A percentile compares a stretch with the other conserved stretches of the same genome.
phyloP scores from a whole-genome alignment of 2,113 vertebrate genomes.

The Camelus bactrianus region DNA sequence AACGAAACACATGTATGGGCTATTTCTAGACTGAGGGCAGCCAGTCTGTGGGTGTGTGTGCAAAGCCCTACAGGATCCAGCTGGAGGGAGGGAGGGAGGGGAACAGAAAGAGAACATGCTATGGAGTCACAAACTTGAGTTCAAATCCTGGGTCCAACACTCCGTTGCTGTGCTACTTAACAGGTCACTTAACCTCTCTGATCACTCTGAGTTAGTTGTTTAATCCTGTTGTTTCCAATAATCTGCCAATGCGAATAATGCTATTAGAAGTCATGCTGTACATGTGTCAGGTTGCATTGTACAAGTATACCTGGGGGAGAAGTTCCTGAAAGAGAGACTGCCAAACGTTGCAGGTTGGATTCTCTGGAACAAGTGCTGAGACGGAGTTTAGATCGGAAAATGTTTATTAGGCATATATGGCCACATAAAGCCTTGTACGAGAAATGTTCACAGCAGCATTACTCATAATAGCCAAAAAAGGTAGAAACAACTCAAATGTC shows the following conservation, averaged over 20 bases:
- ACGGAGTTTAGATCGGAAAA: neutral
- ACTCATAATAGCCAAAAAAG: neutral
- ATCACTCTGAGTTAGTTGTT: neutral
- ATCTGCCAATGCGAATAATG: neutral
- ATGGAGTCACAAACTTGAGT: neutral
- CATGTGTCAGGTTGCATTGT: neutral
- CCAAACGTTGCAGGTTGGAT: neutral
- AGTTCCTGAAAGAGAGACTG: neutral
- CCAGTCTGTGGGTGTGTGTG: neutral
- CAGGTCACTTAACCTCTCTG: neutral
- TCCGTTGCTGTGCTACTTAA: neutral
- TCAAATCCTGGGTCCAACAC: neutral
- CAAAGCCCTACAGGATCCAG: neutral
- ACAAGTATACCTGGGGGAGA: neutral
- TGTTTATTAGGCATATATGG: conserved; percentile 12
- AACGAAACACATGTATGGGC: neutral
- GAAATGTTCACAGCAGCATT: neutral
- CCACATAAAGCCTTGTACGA: neutral
- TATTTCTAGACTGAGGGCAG: neutral
- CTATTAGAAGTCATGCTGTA: neutral
- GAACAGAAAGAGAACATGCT: neutral
- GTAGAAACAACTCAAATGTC: neutral
- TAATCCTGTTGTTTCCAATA: neutral
- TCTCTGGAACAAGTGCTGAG: neutral
- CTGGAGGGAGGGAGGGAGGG: neutral